Conservation (phyloP, 2,888 invertebrate species). For the Carpatolechia fugitivella region DNA sequence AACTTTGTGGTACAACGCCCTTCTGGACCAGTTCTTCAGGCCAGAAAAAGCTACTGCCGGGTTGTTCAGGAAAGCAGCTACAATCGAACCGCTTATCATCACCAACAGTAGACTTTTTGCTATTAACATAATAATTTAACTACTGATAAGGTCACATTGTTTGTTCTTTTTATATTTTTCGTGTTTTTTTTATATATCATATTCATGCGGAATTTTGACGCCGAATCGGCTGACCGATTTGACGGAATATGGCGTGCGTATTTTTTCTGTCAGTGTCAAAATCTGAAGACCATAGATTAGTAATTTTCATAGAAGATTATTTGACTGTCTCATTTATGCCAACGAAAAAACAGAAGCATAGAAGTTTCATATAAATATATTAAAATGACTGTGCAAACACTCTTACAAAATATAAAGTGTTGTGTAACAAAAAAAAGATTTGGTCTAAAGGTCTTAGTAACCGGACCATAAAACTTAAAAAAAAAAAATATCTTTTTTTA, state of each 20-base stretch:
- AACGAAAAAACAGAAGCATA: too few relatives aligned
- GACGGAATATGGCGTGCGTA: not conserved
- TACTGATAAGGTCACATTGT: not conserved
- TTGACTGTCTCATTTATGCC: too few relatives aligned
- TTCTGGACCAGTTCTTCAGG: constrained; percentile 60
- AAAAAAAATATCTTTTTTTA: too few relatives aligned
- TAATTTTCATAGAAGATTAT: not conserved
- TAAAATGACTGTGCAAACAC: too few relatives aligned
- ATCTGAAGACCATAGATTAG: not conserved
- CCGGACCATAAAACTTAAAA: too few relatives aligned
- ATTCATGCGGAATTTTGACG: not conserved
- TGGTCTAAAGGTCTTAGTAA: too few relatives aligned
- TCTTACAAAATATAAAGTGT: too few relatives aligned
- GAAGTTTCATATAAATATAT: too few relatives aligned
- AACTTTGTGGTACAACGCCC: constrained; percentile 55
- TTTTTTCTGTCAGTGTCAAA: not conserved
- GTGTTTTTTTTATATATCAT: not conserved
- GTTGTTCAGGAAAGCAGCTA: constrained; percentile 57
- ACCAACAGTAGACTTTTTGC: constrained; percentile 16
- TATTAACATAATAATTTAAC: constrained; percentile 12
- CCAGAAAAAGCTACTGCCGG: constrained; percentile 56
- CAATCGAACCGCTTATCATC: constrained; percentile 44
- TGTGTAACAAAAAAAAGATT: too few relatives aligned
- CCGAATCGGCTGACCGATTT: not conserved
- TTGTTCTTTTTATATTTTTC: constrained; percentile 2